Evolutionary conservation across 2,888 invertebrate species (phyloP).

Genomic region (Campaea margaritaria): DNA sequence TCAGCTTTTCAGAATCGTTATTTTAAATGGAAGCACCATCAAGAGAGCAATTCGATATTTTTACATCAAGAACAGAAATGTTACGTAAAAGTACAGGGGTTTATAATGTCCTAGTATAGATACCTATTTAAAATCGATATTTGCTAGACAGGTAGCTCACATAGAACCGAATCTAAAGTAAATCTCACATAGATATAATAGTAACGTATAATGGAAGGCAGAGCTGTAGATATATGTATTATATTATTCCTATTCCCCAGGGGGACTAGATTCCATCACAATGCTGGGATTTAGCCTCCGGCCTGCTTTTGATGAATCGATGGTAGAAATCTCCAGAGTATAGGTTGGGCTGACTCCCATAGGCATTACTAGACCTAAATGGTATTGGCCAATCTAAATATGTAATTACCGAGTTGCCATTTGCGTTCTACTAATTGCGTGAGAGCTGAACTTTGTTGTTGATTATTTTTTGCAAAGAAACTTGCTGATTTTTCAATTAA

Average conservation of each 20-base stretch:
- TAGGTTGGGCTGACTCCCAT: slow-evolving; percentile 49
- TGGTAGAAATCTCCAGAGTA: slow-evolving; percentile 55
- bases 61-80: background rate
- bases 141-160: background rate
- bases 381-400: slow-evolving; percentile 31
- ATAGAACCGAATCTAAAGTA: background rate
- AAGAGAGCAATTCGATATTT: no score
- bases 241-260: slow-evolving; percentile 7
- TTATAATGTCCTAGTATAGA: no score
- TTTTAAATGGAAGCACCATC: no score
- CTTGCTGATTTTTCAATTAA: no score
- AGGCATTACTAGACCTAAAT: slow-evolving; percentile 31
- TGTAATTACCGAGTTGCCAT: slow-evolving; percentile 13
- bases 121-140: no score
- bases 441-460: background rate
- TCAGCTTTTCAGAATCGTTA: no score
- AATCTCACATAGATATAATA: no score
- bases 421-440: background rate
- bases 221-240: slow-evolving; percentile 3
- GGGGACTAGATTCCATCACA: slow-evolving; percentile 32
- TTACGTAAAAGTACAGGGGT: no score
- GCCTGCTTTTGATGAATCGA: slow-evolving; percentile 65
- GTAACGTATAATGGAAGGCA: background rate
- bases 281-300: slow-evolving; percentile 34
- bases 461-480: no score